Evolutionary conservation across 2,797 vertebrate species (phyloP), one percentile per base, ranked within the genome.

Genomic region (Linurgus olivaceus): DNA sequence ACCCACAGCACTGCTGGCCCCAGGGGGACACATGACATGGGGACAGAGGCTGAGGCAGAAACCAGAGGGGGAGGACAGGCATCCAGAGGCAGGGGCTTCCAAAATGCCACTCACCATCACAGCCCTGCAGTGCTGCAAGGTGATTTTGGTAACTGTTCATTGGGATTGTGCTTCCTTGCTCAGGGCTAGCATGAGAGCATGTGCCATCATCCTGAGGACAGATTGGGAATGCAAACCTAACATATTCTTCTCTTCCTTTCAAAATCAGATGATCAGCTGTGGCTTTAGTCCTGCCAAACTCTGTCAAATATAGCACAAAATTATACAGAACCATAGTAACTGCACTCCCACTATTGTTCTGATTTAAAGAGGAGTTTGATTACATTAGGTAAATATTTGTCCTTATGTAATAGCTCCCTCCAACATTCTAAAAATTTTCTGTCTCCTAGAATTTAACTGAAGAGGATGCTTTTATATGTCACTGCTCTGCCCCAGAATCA

Each of bases 331-430:
- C 97, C 97, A 96, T 96, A 97, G 97, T 97, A 97, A 97, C 94
- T 97, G 96, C 93, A 96, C 96, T 94, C 96, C 96, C 91, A 95
- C 96, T 86, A 94, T 97, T 97, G 74, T 96, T 96, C 96, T 86
- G 90, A 91, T 91, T 96, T 97, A 97, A 97, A 97, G 96, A 97
- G 96, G 90, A 97, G 97, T 97, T 94, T 97, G 95, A 97, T 96
- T 97, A 97, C 97, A 97, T 98, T 97, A 91, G 95, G 94, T 96
- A 98, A 98, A 98, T 97, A 97, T 98, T 97, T 98, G 95, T 96
- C 96, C 96, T 97, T 98, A 97, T 94, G 90, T 96, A 98, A 98
- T 91, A 91, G 93, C 94, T 97, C 95, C 59, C 85, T 93, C 76
- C 95, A 95, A 96, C 94, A 95, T 93, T 90, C 95, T 81, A 94